Conservation (phyloP, 2,888 invertebrate genomes). For the Oithona nana region DNA sequence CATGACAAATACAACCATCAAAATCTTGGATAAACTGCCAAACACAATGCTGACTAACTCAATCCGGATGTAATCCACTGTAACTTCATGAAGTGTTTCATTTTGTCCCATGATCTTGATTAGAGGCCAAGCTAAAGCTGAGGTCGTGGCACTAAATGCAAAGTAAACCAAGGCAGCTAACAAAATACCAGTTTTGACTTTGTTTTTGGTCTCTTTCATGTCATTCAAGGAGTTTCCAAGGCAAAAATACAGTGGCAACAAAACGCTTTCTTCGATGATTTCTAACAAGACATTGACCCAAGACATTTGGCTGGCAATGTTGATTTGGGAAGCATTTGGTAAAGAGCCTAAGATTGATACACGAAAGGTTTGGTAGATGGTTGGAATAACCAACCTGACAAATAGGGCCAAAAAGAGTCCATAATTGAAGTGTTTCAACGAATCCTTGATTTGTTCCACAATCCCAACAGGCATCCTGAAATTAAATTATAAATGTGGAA, state of each 20-base stretch:
- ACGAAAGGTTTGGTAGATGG: background rate
- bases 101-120: background rate
- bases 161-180: too few relatives aligned
- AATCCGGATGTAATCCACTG: background rate
- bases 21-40: background rate
- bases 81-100: background rate
- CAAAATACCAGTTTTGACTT: background rate
- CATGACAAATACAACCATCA: background rate
- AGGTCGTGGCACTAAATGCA: background rate
- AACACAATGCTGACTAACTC: background rate
- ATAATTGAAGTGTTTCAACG: background rate
- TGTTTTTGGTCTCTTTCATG: background rate
- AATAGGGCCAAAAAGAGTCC: background rate
- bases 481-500: too few relatives aligned
- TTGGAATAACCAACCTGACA: background rate
- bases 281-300: background rate
- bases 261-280: background rate
- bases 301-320: background rate
- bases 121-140: background rate
- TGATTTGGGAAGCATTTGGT: background rate
- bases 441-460: background rate
- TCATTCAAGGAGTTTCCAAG: background rate
- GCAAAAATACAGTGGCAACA: background rate
- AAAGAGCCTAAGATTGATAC: background rate
- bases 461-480: too few relatives aligned